Base-by-base conservation (phyloP, 2,888 invertebrate species). In the Saturnia japonica region DNA sequence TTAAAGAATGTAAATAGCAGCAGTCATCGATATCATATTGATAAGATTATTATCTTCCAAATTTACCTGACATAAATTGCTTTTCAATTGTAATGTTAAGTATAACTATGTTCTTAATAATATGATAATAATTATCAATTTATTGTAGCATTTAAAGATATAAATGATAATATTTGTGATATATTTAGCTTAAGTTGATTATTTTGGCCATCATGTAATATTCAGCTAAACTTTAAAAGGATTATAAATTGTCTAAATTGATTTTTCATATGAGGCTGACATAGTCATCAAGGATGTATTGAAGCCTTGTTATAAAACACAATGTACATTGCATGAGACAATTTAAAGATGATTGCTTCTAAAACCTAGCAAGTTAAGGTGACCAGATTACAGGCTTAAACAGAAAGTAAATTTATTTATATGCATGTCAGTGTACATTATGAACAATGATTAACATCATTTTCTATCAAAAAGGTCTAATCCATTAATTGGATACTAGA, bases 21-120 rank as follows among this genome's bases (percentile, higher is more conserved):
- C 40, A 43, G 14, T 8, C n/a, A 47, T 68, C 75, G 73, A 75
- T 78, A 82, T 78, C 75, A 74, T 2, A 9, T n/a, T 74, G 80
- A 82, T 80, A 72, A 80, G 79, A 80, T 79, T 74, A 60, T n/a
- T 28, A 72, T 73, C 76, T 47, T 72, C 68, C 47, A 69, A 69
- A 75, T 79, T 71, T 68, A 74, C 71, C 66, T 79, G 74, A 77
- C 76, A 77, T 74, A 73, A 75, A 80, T 75, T 72, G 69, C 45
- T 73, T 77, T 67, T 69, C 40, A 69, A 74, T 73, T 72, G 69
- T 72, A 74, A 69, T 73, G 72, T 70, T 73, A 70, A 73, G 14
- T 67, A 22, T 70, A 67, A 60, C 28, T 51, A 67, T n/a, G n/a
- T 25, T 3, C 11, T 42, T 22, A 12, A 8, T 42, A 25, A 22